Evolutionary conservation across 2,113 vertebrate genomes (phyloP).

Genomic region (Phrynosoma blainvillii): DNA sequence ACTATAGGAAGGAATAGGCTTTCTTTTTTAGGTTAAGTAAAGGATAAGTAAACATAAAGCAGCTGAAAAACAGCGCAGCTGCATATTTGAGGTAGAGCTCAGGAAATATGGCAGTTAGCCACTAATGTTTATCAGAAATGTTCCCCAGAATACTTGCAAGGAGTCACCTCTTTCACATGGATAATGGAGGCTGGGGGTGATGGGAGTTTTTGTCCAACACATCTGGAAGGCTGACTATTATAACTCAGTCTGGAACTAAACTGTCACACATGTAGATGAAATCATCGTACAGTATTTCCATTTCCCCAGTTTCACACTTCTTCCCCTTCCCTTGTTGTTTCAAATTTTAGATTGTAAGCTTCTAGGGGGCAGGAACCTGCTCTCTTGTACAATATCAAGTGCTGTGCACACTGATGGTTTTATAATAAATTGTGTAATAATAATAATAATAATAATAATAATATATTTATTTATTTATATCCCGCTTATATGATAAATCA

Average conservation of each 20-base stretch:
- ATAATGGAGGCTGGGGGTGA: background rate
- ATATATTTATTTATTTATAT: no score
- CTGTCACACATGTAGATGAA: background rate
- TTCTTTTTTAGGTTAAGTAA: background rate
- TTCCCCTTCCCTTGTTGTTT: background rate
- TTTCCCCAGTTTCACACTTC: no score
- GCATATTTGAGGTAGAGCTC: background rate
- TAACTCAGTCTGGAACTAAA: background rate
- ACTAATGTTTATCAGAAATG: background rate
- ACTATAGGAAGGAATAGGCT: background rate
- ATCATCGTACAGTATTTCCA: background rate
- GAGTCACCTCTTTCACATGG: background rate
- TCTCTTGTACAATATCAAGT: background rate
- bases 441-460: no score
- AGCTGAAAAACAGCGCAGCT: background rate
- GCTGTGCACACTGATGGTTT: no score
- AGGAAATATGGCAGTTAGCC: background rate
- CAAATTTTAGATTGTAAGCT: background rate
- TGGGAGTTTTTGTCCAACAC: background rate
- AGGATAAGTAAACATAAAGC: background rate
- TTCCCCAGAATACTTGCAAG: background rate
- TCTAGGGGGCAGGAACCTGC: background rate
- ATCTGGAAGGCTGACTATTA: background rate
- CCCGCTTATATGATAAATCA: no score
- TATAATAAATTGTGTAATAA: no score